phyloP scores from a whole-genome alignment of 2,888 invertebrate genomes.

The Teleiodes luculella region DNA sequence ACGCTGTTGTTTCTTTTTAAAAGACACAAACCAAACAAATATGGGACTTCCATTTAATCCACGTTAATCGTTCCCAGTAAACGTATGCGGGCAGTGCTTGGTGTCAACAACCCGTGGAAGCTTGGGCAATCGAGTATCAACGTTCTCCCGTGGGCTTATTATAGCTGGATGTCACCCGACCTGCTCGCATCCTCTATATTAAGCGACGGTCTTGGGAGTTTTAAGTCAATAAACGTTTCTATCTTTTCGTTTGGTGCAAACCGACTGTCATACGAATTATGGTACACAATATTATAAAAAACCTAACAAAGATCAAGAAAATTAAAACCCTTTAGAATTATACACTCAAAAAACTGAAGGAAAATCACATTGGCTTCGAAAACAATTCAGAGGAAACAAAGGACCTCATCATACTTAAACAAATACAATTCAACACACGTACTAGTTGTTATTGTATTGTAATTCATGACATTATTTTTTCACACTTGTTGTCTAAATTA shows the following conservation, averaged over 20 bases:
- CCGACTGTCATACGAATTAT: too few relatives aligned
- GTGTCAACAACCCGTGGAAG: conserved; percentile 70
- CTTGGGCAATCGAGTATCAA: conserved; percentile 70
- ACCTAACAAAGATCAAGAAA: neutral
- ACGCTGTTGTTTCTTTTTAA: neutral
- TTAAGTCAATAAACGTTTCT: neutral
- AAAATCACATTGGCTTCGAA: neutral
- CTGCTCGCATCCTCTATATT: conserved; percentile 76
- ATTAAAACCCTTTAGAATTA: neutral
- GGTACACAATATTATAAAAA: neutral
- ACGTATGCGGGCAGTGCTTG: conserved; percentile 28
- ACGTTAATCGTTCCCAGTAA: conserved; percentile 1
- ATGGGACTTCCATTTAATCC: neutral
- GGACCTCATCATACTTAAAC: neutral
- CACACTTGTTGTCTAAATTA: conserved; percentile 1
- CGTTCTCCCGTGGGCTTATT: conserved; percentile 74
- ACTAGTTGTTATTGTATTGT: conserved; percentile 2
- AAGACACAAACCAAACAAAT: neutral
- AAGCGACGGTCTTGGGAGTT: conserved; percentile 42
- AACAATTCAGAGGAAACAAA: neutral
- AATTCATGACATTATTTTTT: conserved; percentile 15
- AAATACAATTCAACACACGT: neutral
- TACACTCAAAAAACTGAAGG: neutral
- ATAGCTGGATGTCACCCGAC: conserved; percentile 78
- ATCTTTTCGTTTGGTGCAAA: neutral